Evolutionary conservation across 37 sponge, comb jelly and placozoan genomes (phyloP).

Genomic region (Ianthella basta): DNA sequence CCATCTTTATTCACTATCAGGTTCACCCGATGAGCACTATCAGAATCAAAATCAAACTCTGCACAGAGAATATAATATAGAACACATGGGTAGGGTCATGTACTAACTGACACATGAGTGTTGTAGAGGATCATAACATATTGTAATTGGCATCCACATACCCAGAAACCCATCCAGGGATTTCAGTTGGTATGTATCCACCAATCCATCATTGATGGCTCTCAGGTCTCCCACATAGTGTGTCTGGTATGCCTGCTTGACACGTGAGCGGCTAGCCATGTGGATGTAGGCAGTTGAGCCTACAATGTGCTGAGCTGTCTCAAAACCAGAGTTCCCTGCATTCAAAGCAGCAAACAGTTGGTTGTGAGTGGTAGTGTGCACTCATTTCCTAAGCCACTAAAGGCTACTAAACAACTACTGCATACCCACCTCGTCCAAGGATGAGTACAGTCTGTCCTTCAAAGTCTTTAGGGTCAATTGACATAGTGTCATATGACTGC

Average conservation of each 20-base stretch:
- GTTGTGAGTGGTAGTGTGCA: not conserved
- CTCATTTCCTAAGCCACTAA: too few relatives aligned
- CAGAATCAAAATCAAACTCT: constrained; percentile 19
- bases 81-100: too few relatives aligned
- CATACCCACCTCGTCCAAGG: constrained; percentile 54
- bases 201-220: constrained; percentile 59
- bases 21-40: not conserved
- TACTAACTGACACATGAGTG: too few relatives aligned
- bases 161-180: constrained; percentile 59
- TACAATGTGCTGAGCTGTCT: constrained; percentile 58
- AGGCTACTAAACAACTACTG: not conserved
- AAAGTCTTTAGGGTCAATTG: constrained; percentile 51
- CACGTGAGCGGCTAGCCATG: constrained; percentile 42
- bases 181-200: constrained; percentile 81
- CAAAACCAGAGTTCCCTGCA: constrained; percentile 73
- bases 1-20: not conserved
- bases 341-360: not conserved
- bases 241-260: constrained; percentile 62
- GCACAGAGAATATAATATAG: not conserved
- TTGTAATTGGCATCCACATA: not conserved
- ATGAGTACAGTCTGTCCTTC: constrained; percentile 69
- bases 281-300: constrained; percentile 54
- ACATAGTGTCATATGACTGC: constrained; percentile 60
- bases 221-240: constrained; percentile 79
- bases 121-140: too few relatives aligned